Evolutionary conservation across 2,888 invertebrate genomes (phyloP).

Genomic region (Autographa gamma): DNA sequence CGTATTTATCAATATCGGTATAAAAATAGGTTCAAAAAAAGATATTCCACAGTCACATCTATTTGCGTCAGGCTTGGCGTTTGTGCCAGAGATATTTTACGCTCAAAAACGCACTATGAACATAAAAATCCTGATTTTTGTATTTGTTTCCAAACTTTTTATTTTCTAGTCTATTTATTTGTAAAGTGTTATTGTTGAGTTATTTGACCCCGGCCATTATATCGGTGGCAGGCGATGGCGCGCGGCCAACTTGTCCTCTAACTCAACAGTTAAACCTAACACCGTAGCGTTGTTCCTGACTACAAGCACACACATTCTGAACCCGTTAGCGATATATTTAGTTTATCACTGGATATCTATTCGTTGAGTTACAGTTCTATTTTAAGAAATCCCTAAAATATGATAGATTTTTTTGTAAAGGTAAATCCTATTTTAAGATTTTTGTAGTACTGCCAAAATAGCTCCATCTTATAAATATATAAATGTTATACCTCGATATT

Average conservation of each 20-base stretch:
- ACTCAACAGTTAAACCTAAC: constrained; percentile 30
- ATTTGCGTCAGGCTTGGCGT: not conserved
- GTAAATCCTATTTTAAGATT: not conserved
- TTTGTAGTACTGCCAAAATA: not conserved
- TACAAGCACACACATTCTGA: constrained; percentile 9
- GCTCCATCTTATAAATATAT: not conserved
- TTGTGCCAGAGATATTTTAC: not conserved
- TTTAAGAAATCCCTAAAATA: not conserved
- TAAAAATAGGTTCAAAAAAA: too few relatives aligned
- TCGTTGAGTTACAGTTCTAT: not conserved
- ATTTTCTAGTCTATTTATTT: not conserved
- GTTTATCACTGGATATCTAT: not conserved
- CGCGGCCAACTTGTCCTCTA: constrained; percentile 28
- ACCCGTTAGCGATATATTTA: not conserved
- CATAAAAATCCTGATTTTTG: too few relatives aligned
- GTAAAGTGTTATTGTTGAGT: constrained; percentile 18
- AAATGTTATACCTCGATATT: constrained; percentile 15
- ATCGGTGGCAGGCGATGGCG: constrained; percentile 17
- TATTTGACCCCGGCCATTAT: constrained; percentile 18
- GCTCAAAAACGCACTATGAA: not conserved
- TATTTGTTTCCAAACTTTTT: not conserved
- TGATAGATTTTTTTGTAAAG: too few relatives aligned
- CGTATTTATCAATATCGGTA: too few relatives aligned
- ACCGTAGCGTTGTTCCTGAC: constrained; percentile 20
- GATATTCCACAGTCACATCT: too few relatives aligned